A percentile compares a stretch with the other conserved stretches of the same genome.
These are phyloP conservation scores for Manis javanica DNA, from an alignment of 2,797 vertebrate genomes.

Conservation along the genomic window DNA sequence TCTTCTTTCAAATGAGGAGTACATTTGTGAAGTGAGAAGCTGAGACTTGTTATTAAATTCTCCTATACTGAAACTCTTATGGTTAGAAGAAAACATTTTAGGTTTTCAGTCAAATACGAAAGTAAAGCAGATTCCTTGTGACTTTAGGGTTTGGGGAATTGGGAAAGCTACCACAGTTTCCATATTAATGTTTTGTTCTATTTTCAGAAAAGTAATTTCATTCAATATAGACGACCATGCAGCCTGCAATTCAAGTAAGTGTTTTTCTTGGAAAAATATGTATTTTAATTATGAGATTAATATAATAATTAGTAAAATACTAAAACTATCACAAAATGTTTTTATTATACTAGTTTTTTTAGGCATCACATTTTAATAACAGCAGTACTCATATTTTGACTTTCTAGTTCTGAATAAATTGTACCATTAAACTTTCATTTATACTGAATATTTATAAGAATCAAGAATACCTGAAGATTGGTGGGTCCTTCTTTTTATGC, in stretches of 20 bases:
- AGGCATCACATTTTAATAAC: constrained; percentile 48
- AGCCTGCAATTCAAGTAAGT: constrained; percentile 88
- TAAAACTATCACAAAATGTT: constrained; percentile 15
- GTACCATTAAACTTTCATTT: constrained; percentile 53
- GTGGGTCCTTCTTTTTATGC: not conserved
- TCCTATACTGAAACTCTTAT: not conserved
- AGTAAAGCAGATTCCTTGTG: not conserved
- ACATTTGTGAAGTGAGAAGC: not conserved
- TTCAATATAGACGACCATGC: constrained; percentile 83
- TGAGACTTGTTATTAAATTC: not conserved
- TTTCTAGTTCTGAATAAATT: constrained; percentile 41
- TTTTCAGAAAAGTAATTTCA: constrained; percentile 74
- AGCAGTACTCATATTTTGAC: not conserved
- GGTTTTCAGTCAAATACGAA: not conserved
- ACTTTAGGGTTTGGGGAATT: not conserved
- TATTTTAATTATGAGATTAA: constrained; percentile 27
- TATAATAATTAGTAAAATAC: constrained; percentile 12
- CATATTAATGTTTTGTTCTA: constrained; percentile 67
- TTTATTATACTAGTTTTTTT: constrained; percentile 11
- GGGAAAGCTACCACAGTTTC: not conserved
- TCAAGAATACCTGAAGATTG: not conserved
- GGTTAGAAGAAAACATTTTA: not conserved
- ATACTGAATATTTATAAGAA: constrained; percentile 32
- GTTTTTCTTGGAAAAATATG: not conserved
- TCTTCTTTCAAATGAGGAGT: constrained; percentile 6